Conservation (phyloP, 2,888 invertebrate species). For the Polymixis flavicincta region DNA sequence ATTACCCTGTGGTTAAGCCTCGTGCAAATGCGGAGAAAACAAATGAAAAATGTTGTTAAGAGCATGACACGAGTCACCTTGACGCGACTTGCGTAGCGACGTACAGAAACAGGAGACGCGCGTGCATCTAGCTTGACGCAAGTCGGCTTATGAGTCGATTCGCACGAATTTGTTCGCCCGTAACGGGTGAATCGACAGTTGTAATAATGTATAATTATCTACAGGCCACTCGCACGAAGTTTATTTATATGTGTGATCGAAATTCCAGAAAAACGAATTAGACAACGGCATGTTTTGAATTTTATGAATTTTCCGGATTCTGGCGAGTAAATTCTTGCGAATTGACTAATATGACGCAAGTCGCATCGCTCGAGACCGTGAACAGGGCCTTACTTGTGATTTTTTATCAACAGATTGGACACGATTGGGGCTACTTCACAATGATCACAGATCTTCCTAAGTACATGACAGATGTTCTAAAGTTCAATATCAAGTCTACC, state of each 20-base stretch:
- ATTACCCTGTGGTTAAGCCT: not conserved
- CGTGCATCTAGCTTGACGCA: not conserved
- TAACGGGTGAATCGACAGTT: too few species aligned
- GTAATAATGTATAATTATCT: too few species aligned
- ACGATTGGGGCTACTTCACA: conserved; percentile 93
- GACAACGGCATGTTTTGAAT: too few species aligned
- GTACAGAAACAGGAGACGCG: not conserved
- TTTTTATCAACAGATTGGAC: conserved; percentile 89
- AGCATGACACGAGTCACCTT: not conserved
- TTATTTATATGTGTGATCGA: too few species aligned
- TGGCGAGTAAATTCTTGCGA: too few species aligned
- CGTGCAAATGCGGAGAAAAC: not conserved
- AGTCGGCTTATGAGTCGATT: not conserved
- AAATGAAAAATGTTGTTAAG: not conserved
- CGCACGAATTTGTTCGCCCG: too few species aligned
- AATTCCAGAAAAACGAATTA: too few species aligned
- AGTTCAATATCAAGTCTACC: conserved; percentile 92
- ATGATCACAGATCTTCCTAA: conserved; percentile 93
- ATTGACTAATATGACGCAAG: not conserved
- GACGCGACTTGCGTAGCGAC: not conserved
- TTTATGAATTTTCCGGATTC: too few species aligned
- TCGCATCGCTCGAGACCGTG: not conserved
- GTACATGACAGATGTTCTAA: conserved; percentile 92
- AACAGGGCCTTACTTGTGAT: not conserved
- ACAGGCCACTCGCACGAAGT: too few species aligned